Base-by-base conservation (phyloP, 2,888 invertebrate species). In the Philaethria dido region DNA sequence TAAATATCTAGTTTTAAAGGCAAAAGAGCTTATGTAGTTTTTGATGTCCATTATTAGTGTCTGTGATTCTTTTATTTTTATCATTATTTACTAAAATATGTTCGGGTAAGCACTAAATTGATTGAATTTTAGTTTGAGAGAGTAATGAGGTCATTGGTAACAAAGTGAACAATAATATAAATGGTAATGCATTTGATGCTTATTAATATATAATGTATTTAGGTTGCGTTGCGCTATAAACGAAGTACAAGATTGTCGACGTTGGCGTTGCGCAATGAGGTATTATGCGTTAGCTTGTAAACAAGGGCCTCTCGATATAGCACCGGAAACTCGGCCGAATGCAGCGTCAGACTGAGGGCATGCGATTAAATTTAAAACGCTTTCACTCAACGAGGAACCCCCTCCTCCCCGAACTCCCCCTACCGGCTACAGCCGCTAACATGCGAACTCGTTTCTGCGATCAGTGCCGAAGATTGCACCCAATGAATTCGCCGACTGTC, bases 351-450 rank as follows among this genome's bases (percentile, higher is more conserved):
- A 82, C 84, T 82, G 85, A 82, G 77, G 78, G 78, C 82, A 76
- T 76, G 76, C 81, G 80, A 84, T 85, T 82, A 80, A 83, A 85
- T 86, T 87, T 83, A 80, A 86, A 87, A 87, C 88, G 87, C 89
- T 90, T 90, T 90, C 90, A 89, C 88, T 84, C 75, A 75, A 73
- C 73, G 72, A 71, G 71, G 73, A 68, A 73, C 74, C 72, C 69
- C 74, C 74, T 71, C 74, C 70, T 69, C 69, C 64, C 69, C 69
- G 69, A 59, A 57, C 39, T n/a, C 75, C 71, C 68, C 72, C 65
- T 68, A 63, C 70, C 66, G 45, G 68, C 67, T 65, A 64, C 52
- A 52, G 50, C 25, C 70, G 55, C 50, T 64, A 64, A 68, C 61
- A 72, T 78, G 82, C 77, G 78, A 83, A 83, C 78, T 83, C 72